phyloP scores from a whole-genome alignment of 2,888 invertebrate genomes.

The Cactoblastis cactorum region DNA sequence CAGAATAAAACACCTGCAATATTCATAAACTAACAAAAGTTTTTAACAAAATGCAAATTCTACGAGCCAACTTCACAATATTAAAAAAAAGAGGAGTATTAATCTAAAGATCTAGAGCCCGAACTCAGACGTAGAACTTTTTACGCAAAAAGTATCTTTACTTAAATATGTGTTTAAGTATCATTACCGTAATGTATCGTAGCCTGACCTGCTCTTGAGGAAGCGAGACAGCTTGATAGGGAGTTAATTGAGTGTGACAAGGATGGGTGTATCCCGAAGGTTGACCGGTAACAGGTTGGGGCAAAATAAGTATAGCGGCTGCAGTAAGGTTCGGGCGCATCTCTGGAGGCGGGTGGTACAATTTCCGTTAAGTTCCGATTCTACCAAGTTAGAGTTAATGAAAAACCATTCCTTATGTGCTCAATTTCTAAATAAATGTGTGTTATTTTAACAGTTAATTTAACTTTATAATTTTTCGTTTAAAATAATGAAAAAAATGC shows the following conservation, averaged over 20 bases:
- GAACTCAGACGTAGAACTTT: slow-evolving; percentile 53
- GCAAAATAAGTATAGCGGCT: slow-evolving; percentile 68
- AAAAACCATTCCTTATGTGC: no score
- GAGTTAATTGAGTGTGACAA: slow-evolving; percentile 31
- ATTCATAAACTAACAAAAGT: neutral
- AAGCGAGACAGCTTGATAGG: slow-evolving; percentile 40
- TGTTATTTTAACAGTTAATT: no score
- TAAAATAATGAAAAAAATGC: no score
- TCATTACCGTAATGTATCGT: slow-evolving; percentile 73
- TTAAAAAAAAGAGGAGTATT: slow-evolving; percentile 12
- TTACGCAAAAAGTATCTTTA: slow-evolving; percentile 68
- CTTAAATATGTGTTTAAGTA: slow-evolving; percentile 78
- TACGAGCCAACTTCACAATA: neutral
- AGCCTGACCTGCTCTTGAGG: slow-evolving; percentile 63
- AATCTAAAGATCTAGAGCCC: slow-evolving; percentile 32
- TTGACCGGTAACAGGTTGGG: slow-evolving; percentile 76
- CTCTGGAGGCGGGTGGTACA: slow-evolving; percentile 42
- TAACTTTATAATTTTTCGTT: no score
- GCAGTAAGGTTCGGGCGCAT: slow-evolving; percentile 60
- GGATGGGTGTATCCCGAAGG: slow-evolving; percentile 48
- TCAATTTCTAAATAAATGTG: no score
- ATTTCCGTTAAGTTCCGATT: slow-evolving; percentile 5
- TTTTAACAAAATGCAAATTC: neutral
- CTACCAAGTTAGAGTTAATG: no score
- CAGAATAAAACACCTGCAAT: no score